phyloP scores from a whole-genome alignment of 1,140 invertebrate species.

The Camponotus vicinus region DNA sequence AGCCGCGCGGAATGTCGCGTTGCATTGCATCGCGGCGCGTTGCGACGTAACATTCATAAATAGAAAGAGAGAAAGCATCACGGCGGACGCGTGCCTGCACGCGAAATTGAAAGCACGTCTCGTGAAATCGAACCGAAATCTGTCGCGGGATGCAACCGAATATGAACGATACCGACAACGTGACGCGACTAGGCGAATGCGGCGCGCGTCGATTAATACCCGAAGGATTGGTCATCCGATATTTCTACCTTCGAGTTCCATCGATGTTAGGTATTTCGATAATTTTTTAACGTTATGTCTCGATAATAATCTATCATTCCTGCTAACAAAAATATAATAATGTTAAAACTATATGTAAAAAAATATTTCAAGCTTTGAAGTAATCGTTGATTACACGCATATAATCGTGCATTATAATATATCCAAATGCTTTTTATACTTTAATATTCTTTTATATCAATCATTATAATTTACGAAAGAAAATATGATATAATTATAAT shows the following conservation, averaged over 20 bases:
- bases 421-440: neutral
- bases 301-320: constrained; percentile 2
- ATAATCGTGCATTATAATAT: neutral
- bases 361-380: neutral
- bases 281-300: neutral
- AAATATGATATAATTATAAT: neutral
- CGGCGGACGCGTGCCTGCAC: neutral
- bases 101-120: constrained; percentile 54
- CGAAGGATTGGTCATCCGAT: neutral
- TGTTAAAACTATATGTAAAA: neutral
- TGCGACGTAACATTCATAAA: constrained; percentile 54
- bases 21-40: constrained; percentile 41
- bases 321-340: neutral
- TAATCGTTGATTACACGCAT: neutral
- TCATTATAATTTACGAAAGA: neutral
- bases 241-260: neutral
- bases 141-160: constrained; percentile 36
- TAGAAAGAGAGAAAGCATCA: neutral
- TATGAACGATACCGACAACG: constrained; percentile 47
- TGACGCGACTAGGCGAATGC: constrained; percentile 48
- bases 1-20: constrained; percentile 66
- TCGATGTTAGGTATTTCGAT: neutral
- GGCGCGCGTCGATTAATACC: constrained; percentile 30
- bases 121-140: constrained; percentile 61
- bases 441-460: neutral